phyloP scores from a whole-genome alignment of 2,888 invertebrate species.

The Philopedon plagiatum region DNA sequence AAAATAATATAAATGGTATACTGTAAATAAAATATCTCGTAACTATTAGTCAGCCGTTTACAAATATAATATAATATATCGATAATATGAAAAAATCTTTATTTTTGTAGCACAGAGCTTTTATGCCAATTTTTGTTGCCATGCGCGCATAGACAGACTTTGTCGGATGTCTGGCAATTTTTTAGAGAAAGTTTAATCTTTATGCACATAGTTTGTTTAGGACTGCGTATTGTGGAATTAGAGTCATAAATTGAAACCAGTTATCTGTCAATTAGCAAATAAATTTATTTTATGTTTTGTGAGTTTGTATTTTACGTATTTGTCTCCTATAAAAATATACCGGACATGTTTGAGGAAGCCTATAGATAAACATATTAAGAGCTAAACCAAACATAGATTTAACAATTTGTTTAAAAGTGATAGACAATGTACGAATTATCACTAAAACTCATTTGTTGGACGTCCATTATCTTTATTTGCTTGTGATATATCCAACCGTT shows the following conservation, averaged over 20 bases:
- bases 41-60: slow-evolving; percentile 30
- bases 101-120: slow-evolving; percentile 48
- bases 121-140: slow-evolving; percentile 24
- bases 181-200: slow-evolving; percentile 60
- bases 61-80: slow-evolving; percentile 32
- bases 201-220: slow-evolving; percentile 68
- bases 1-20: slow-evolving; percentile 33
- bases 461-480: no score
- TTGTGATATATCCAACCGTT: no score
- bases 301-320: neutral
- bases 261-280: slow-evolving; percentile 62
- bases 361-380: neutral
- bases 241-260: slow-evolving; percentile 63
- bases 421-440: no score
- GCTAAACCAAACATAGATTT: no score
- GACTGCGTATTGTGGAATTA: slow-evolving; percentile 65
- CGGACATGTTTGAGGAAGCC: neutral
- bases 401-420: no score
- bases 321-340: no score
- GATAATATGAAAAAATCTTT: slow-evolving; percentile 35
- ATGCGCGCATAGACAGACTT: slow-evolving; percentile 44
- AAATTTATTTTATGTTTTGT: slow-evolving; percentile 8
- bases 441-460: no score
- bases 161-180: slow-evolving; percentile 40
- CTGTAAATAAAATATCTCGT: slow-evolving; percentile 40